phyloP scores from a whole-genome alignment of 2,797 vertebrate genomes.

The Alcedo quadribrachys region DNA sequence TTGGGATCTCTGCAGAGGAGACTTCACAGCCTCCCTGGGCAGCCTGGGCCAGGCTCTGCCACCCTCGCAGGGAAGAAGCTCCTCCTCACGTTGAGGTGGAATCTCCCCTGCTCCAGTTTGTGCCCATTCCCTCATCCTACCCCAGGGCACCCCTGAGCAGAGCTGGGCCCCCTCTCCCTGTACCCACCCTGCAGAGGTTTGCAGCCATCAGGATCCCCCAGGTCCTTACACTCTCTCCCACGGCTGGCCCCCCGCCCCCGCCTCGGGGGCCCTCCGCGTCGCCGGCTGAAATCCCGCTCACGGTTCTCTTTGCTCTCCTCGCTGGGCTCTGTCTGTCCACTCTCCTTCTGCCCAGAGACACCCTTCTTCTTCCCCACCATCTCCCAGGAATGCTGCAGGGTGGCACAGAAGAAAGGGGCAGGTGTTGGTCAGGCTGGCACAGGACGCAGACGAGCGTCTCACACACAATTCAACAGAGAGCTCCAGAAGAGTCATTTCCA shows the following conservation, averaged over 20 bases:
- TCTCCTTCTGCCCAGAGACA: slow-evolving; percentile 95
- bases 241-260: slow-evolving; percentile 91
- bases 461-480: background rate
- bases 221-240: slow-evolving; percentile 92
- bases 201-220: background rate
- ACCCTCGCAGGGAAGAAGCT: no score
- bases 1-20: no score
- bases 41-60: no score
- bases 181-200: no score
- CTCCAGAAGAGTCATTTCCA: background rate
- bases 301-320: slow-evolving; percentile 96
- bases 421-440: no score
- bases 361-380: slow-evolving; percentile 99
- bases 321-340: slow-evolving; percentile 86
- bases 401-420: background rate
- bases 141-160: no score
- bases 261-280: slow-evolving; percentile 89
- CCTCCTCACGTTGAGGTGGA: no score
- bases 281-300: slow-evolving; percentile 91
- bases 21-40: no score
- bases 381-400: slow-evolving; percentile 94
- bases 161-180: no score
- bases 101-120: no score
- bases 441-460: no score
- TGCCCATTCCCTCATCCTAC: no score